phyloP scores from a whole-genome alignment of 2,888 invertebrate species.

The Rhaphigaster nebulosa region DNA sequence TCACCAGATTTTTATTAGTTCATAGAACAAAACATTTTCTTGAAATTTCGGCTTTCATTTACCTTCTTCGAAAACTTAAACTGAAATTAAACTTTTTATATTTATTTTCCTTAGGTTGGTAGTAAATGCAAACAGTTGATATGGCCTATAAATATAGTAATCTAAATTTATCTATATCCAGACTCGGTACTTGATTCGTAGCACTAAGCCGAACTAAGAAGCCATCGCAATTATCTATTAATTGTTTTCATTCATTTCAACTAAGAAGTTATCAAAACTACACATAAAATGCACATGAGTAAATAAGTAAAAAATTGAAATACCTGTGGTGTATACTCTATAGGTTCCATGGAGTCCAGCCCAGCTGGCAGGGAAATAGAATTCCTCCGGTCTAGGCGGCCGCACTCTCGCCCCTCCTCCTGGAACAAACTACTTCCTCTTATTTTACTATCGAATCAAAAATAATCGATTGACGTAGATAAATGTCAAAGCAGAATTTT shows the following conservation, averaged over 20 bases:
- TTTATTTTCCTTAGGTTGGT: background rate
- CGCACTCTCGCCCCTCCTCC: conserved; percentile 83
- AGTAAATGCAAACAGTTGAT: background rate
- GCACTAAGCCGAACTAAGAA: background rate
- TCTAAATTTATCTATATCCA: background rate
- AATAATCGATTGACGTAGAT: background rate
- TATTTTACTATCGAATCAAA: conserved; percentile 33
- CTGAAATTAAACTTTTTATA: too few species aligned
- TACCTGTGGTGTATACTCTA: conserved; percentile 70
- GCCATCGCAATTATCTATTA: too few species aligned
- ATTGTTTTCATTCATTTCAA: background rate
- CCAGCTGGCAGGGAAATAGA: conserved; percentile 82
- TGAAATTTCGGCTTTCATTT: background rate
- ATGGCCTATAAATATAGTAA: background rate
- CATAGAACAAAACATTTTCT: background rate
- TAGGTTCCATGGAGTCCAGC: conserved; percentile 77
- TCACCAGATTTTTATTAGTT: background rate
- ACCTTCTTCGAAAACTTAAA: background rate
- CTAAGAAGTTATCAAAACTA: background rate
- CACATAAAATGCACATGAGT: background rate
- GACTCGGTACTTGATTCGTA: background rate
- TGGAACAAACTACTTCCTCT: conserved; percentile 73
- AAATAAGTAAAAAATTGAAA: background rate
- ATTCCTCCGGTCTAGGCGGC: conserved; percentile 75
- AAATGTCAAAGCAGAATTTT: background rate